Base-by-base conservation (phyloP, 2,888 invertebrate genomes). In the Parascotia fuliginaria region DNA sequence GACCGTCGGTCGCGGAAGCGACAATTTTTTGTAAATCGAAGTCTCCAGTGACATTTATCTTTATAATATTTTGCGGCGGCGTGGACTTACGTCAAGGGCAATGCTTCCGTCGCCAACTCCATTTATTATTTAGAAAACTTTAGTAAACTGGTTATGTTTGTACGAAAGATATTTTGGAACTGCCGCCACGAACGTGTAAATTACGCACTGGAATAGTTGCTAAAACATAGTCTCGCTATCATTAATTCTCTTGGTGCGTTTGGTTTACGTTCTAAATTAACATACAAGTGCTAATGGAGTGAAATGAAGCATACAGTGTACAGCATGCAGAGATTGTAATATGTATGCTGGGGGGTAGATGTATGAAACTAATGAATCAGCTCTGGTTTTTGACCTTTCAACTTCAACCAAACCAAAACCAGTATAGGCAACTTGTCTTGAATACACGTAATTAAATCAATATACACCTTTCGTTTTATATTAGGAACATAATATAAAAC, bases 91-190 rank as follows among this genome's bases (percentile, higher is more conserved):
- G 81, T 77, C 85, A 85, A 79, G 77, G 75, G 75, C 77, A 52
- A 78, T 78, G 79, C 77, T 82, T 87, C 85, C 81, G 81, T 85
- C 84, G 75, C 75, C 79, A 54, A 49, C 33, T 52, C 60, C 74
- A 85, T 86, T 83, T 85, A 79, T 85, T 88, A 88, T 87, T 85
- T 79, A 70, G 83, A 81, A 87, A 83, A 82, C 77, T 85, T 79
- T 70, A 65, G 77, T 70, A 70, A 77, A 75, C 72, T 61, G 62
- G 67, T 73, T 72, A 60, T 81, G 81, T 81, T 82, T 79, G 75
- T 55, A 60, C 55, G 72, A 64, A 75, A 80, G 79, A 82, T 89
- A 89, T 89, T 89, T 87, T 80, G 75, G 77, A 86, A 83, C 71
- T 68, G 66, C 70, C 73, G 67, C 71, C 72, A 69, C 70, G 73